phyloP scores from a whole-genome alignment of 1,140 invertebrate genomes.

The Monochamus saltuarius region DNA sequence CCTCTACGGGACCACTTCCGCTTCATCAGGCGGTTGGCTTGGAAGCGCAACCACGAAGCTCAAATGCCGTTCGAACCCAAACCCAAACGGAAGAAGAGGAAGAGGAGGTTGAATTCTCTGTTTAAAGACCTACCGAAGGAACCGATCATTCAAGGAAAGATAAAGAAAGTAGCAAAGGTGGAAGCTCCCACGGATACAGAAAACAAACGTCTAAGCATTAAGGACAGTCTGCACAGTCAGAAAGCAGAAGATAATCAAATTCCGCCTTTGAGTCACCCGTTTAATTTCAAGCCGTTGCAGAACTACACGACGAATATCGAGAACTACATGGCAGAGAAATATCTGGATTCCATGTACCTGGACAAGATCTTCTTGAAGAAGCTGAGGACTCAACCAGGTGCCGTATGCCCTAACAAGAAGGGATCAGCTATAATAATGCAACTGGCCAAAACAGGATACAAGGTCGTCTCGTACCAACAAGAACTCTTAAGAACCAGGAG shows the following conservation, averaged over 20 bases:
- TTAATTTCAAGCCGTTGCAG: constrained; percentile 51
- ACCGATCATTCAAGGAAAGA: constrained; percentile 14
- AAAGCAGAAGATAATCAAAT: constrained; percentile 41
- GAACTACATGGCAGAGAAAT: constrained; percentile 56
- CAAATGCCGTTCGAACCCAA: constrained; percentile 54
- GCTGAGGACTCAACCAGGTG: constrained; percentile 49
- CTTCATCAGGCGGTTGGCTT: constrained; percentile 48
- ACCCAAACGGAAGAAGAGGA: constrained; percentile 46
- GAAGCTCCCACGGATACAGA: not conserved
- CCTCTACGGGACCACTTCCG: constrained; percentile 47
- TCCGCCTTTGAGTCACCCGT: constrained; percentile 36
- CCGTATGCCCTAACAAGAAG: constrained; percentile 53
- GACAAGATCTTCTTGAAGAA: constrained; percentile 58
- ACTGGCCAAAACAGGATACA: constrained; percentile 51
- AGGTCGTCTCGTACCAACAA: constrained; percentile 48
- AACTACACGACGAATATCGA: constrained; percentile 53
- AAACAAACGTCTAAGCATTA: constrained; percentile 41
- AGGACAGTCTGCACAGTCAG: constrained; percentile 49
- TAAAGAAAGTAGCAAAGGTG: constrained; percentile 10
- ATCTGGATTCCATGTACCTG: constrained; percentile 57
- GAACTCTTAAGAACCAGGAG: constrained; percentile 55
- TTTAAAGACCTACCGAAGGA: not conserved
- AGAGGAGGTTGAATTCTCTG: constrained; percentile 30
- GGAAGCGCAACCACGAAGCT: constrained; percentile 42
- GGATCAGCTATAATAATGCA: constrained; percentile 51